These are phyloP conservation scores for Ciconia boyciana DNA, from an alignment of 2,113 vertebrate species.

Conservation along the genomic window DNA sequence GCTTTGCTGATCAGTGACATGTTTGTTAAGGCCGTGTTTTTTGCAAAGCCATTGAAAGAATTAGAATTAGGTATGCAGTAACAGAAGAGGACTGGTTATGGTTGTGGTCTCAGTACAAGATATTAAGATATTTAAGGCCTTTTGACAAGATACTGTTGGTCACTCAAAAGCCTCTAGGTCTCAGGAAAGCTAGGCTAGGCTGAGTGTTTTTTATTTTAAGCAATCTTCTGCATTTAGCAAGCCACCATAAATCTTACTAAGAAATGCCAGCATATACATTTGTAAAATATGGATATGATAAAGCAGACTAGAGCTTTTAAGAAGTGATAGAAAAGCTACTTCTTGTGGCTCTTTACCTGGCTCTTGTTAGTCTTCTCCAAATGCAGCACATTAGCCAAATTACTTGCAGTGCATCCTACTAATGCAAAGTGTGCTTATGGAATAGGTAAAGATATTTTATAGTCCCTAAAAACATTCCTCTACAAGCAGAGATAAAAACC, in stretches of 20 bases:
- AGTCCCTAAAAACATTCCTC: background rate
- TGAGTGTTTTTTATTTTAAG: constrained; percentile 1
- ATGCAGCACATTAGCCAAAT: background rate
- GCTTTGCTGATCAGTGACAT: background rate
- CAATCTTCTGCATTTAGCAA: background rate
- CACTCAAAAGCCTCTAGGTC: background rate
- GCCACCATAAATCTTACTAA: background rate
- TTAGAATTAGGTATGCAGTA: background rate
- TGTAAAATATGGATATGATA: background rate
- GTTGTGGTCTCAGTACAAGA: background rate
- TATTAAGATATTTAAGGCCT: background rate
- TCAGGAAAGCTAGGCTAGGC: background rate
- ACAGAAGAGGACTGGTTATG: background rate
- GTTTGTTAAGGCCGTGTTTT: background rate
- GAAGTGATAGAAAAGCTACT: background rate
- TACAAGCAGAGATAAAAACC: background rate
- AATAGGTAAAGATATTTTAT: background rate
- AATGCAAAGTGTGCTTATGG: background rate
- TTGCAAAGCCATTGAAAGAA: background rate
- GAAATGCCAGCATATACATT: background rate
- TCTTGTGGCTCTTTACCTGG: background rate
- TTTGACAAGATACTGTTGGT: background rate
- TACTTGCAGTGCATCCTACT: background rate
- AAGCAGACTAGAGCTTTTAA: background rate
- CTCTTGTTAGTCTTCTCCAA: background rate